These are phyloP conservation scores for Podargus strigoides DNA, from an alignment of 2,797 vertebrate species.

Conservation along the genomic window DNA sequence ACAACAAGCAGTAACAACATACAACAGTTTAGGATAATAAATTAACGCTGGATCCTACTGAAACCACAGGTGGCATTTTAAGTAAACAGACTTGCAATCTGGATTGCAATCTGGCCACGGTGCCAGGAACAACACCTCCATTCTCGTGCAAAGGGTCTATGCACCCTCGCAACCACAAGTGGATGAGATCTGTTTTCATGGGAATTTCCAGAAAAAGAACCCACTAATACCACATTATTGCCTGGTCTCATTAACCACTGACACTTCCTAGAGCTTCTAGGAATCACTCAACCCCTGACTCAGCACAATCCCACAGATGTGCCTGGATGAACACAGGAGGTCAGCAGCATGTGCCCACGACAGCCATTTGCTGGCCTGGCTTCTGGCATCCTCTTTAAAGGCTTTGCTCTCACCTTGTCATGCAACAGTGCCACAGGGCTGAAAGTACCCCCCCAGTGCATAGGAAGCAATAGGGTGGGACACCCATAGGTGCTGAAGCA, in stretches of 20 bases:
- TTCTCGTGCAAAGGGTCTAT: neutral
- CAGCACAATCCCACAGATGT: neutral
- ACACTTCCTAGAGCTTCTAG: conserved; percentile 27
- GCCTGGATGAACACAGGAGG: neutral
- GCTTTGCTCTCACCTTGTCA: neutral
- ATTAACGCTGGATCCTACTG: conserved; percentile 6
- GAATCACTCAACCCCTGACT: conserved; percentile 31
- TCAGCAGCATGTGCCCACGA: neutral
- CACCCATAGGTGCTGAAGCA: neutral
- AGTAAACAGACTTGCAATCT: neutral
- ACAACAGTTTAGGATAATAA: neutral
- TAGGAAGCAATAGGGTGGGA: neutral
- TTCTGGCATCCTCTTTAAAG: neutral
- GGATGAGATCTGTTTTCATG: neutral
- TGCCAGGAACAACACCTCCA: conserved; percentile 34
- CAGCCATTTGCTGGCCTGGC: neutral
- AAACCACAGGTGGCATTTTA: conserved; percentile 28
- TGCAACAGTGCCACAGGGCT: fast-evolving
- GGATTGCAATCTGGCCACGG: neutral
- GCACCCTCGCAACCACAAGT: fast-evolving
- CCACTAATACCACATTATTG: conserved; percentile 9
- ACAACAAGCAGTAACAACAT: neutral
- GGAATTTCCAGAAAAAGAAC: conserved; percentile 14
- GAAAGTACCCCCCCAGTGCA: neutral
- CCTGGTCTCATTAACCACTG: neutral